Percentiles rank a stretch among this genome's conserved stretches.
Evolutionary conservation across 2,888 invertebrate genomes (phyloP).

Genomic region (Eueremaeus valkanovi): DNA sequence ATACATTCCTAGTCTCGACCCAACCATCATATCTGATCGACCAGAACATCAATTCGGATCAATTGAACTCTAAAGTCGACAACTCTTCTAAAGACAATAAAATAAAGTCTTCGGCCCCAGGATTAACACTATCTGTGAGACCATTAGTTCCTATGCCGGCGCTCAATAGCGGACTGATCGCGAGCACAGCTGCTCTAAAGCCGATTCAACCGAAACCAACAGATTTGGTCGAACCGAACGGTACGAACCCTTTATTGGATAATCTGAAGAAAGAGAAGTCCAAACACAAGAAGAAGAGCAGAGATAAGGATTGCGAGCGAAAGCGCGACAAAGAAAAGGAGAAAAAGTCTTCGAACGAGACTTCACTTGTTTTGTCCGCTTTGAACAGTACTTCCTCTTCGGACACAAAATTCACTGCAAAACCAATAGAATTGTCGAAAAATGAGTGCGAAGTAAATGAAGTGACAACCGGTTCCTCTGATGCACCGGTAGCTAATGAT

Average conservation of each 20-base stretch:
- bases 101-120: not conserved
- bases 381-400: not conserved
- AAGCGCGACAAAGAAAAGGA: conserved; percentile 37
- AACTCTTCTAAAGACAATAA: not conserved
- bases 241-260: conserved; percentile 48
- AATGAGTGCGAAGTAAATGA: conserved; percentile 43
- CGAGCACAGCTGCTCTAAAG: conserved; percentile 48
- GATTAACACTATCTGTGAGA: not conserved
- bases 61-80: not conserved
- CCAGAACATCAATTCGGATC: conserved; percentile 20
- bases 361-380: not conserved
- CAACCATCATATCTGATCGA: conserved; percentile 4
- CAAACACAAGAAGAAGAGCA: conserved; percentile 52
- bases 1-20: conserved; percentile 30
- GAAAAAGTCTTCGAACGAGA: not conserved
- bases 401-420: not conserved
- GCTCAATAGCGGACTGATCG: conserved; percentile 34
- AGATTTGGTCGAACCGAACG: conserved; percentile 52
- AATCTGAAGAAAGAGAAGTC: conserved; percentile 52
- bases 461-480: conserved; percentile 28
- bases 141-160: not conserved
- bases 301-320: conserved; percentile 47
- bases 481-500: not conserved
- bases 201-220: conserved; percentile 54
- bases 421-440: conserved; percentile 35